Evolutionary conservation across 2,797 vertebrate genomes (phyloP).

Genomic region (Esox lucius): DNA sequence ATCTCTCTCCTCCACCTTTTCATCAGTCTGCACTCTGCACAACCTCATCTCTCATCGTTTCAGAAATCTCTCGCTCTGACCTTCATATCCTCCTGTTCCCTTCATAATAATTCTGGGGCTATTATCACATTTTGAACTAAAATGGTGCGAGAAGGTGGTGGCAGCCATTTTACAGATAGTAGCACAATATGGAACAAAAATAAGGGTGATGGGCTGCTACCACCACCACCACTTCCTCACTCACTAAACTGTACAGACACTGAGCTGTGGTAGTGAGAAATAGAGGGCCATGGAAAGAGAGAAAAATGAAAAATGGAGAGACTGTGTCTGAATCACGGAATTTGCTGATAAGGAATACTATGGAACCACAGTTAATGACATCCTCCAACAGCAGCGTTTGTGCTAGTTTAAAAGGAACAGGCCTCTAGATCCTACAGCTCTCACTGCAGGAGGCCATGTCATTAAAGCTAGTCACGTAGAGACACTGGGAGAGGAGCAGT

Average conservation of each 20-base stretch:
- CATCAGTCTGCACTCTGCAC: background rate
- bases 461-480: background rate
- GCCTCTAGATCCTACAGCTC: background rate
- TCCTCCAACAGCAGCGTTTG: background rate
- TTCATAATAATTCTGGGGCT: background rate
- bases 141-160: background rate
- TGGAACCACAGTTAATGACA: slow-evolving; percentile 23
- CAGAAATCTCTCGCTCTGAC: background rate
- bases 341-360: slow-evolving; percentile 37
- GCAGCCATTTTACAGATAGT: background rate
- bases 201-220: background rate
- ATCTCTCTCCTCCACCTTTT: background rate
- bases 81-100: background rate
- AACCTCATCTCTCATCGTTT: background rate
- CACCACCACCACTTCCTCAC: background rate
- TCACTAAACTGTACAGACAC: background rate
- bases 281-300: slow-evolving; percentile 14
- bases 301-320: slow-evolving; percentile 10
- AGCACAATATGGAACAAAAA: background rate
- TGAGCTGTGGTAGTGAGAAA: background rate
- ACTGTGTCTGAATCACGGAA: background rate
- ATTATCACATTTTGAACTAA: background rate
- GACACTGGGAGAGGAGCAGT: background rate
- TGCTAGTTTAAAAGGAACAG: slow-evolving; percentile 13
- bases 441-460: slow-evolving; percentile 25